phyloP scores from a whole-genome alignment of 2,797 vertebrate genomes.

The Pangasius larnaudii region DNA sequence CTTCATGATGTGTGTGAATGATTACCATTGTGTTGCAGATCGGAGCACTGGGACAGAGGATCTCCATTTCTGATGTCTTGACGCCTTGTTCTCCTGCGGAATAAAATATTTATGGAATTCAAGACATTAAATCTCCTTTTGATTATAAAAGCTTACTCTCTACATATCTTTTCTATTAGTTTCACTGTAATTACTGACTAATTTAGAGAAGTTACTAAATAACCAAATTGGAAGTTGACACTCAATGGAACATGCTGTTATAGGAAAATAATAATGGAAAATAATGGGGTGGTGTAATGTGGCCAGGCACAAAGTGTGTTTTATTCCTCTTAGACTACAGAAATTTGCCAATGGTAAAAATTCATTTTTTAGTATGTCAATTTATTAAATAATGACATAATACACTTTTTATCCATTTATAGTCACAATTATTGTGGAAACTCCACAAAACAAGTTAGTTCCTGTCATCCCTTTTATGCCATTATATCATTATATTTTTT shows the following conservation, averaged over 20 bases:
- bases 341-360: too few species aligned
- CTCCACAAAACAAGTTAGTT: neutral
- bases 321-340: neutral
- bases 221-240: neutral
- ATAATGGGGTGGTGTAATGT: neutral
- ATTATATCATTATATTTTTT: neutral
- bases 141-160: neutral
- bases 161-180: neutral
- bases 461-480: neutral
- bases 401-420: neutral
- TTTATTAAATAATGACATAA: neutral
- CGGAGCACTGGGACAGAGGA: conserved; percentile 95
- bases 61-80: conserved; percentile 98
- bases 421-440: neutral
- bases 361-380: neutral
- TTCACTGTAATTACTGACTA: neutral
- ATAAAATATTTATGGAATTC: neutral
- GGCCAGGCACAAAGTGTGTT: neutral
- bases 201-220: neutral
- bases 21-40: conserved; percentile 91
- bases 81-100: conserved; percentile 88
- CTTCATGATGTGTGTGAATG: conserved; percentile 1
- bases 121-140: neutral
- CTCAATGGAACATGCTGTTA: neutral
- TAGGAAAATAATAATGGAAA: neutral